A percentile compares a stretch with the other conserved stretches of the same genome.
Conservation (phyloP, 92 coral and sea anemone genomes). For the Umimayanthus chanpuru region DNA sequence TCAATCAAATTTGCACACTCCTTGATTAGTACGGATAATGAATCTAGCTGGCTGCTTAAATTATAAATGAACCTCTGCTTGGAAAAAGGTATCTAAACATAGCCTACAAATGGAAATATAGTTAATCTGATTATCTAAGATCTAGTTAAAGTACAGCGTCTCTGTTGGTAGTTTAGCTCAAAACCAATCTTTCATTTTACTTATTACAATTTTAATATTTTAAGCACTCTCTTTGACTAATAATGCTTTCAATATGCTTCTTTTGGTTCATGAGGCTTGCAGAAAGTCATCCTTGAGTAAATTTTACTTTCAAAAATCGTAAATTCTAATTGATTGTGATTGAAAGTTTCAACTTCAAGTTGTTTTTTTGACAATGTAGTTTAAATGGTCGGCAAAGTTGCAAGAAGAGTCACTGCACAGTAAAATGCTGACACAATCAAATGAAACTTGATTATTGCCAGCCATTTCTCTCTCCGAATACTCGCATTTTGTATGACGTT, state of each 20-base stretch:
- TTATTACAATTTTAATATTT: conserved; percentile 17
- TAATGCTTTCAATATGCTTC: neutral
- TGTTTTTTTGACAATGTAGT: conserved; percentile 11
- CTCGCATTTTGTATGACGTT: neutral
- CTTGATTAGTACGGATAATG: conserved; percentile 39
- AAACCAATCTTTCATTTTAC: conserved; percentile 32
- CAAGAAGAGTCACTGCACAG: neutral
- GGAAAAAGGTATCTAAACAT: neutral
- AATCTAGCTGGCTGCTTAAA: conserved; percentile 25
- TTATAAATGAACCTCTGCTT: conserved; percentile 24
- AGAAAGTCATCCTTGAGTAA: conserved; percentile 50
- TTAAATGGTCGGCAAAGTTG: conserved; percentile 11
- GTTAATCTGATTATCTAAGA: conserved; percentile 42
- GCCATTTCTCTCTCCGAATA: neutral
- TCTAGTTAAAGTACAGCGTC: conserved; percentile 14
- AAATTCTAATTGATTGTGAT: conserved; percentile 59
- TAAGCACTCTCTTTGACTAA: neutral
- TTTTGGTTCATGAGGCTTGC: neutral
- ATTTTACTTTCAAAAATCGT: conserved; percentile 67
- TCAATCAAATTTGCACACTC: conserved; percentile 53
- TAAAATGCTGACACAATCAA: neutral
- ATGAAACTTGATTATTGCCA: neutral
- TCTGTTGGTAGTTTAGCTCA: neutral
- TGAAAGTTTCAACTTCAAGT: conserved; percentile 52
- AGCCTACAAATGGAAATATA: conserved; percentile 14